These are phyloP conservation scores for Hiodon alosoides DNA, from an alignment of 2,113 vertebrate genomes.

Conservation along the genomic window DNA sequence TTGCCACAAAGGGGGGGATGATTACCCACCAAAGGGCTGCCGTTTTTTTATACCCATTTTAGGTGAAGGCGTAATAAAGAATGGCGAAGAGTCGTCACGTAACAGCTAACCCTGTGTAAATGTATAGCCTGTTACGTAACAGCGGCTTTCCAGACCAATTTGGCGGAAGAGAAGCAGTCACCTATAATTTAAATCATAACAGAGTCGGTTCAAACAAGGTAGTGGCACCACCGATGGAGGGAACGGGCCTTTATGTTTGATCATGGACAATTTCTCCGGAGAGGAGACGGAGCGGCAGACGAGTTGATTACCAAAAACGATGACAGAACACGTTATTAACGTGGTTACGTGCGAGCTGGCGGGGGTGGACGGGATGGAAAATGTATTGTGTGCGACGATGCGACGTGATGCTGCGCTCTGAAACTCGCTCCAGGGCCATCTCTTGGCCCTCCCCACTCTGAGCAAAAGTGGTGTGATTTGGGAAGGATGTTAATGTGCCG, in stretches of 20 bases:
- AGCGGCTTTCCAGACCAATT: slow-evolving; percentile 42
- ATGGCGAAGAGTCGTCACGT: slow-evolving; percentile 3
- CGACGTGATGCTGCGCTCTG: slow-evolving; percentile 25
- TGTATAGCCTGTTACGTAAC: slow-evolving; percentile 30
- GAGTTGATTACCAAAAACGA: slow-evolving; percentile 11
- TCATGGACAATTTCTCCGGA: slow-evolving; percentile 27
- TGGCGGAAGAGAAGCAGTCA: slow-evolving; percentile 33
- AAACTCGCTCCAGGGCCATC: slow-evolving; percentile 24
- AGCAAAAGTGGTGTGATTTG: background rate
- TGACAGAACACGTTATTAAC: slow-evolving; percentile 25
- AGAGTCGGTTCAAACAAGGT: slow-evolving; percentile 29
- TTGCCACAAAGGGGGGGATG: too few relatives aligned
- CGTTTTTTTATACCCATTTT: too few relatives aligned
- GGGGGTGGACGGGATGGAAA: background rate
- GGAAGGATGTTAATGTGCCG: slow-evolving; percentile 5
- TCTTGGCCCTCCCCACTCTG: background rate
- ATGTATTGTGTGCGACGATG: slow-evolving; percentile 35
- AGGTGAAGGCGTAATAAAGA: background rate
- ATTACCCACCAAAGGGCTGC: too few relatives aligned
- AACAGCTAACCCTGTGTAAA: slow-evolving; percentile 19
- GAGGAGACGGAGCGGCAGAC: slow-evolving; percentile 18
- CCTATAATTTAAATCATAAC: slow-evolving; percentile 44
- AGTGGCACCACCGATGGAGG: slow-evolving; percentile 29
- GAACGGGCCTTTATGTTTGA: slow-evolving; percentile 33
- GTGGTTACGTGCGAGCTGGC: slow-evolving; percentile 35